Evolutionary conservation across 2,888 invertebrate species (phyloP).

Genomic region (Tenodera sinensis): DNA sequence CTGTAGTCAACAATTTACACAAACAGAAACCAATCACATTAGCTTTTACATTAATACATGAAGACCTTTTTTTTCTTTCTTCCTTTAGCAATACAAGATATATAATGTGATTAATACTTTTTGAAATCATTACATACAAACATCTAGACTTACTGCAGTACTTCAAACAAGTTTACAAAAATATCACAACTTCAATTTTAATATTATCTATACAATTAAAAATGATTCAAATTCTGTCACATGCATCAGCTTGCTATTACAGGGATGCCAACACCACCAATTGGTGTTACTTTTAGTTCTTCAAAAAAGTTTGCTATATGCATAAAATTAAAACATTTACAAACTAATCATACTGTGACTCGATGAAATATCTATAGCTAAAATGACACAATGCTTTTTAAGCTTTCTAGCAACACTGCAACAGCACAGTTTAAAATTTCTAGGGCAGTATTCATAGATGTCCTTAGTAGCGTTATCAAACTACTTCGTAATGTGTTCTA

Average conservation of each 20-base stretch:
- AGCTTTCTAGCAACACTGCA: background rate
- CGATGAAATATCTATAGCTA: background rate
- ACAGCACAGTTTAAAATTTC: background rate
- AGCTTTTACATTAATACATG: background rate
- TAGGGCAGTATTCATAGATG: background rate
- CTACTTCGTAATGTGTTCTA: no score
- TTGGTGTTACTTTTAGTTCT: background rate
- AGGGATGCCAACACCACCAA: background rate
- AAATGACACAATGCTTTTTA: background rate
- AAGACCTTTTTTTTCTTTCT: background rate
- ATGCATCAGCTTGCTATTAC: background rate
- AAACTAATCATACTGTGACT: background rate
- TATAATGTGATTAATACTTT: background rate
- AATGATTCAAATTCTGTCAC: background rate
- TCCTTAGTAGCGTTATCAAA: background rate
- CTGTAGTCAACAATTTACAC: background rate
- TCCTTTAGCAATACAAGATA: background rate
- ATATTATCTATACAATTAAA: background rate
- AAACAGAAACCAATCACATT: background rate
- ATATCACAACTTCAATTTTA: constrained; percentile 1
- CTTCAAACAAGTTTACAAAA: background rate
- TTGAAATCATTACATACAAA: background rate
- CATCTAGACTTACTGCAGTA: background rate
- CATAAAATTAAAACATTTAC: background rate
- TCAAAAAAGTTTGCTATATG: background rate